Evolutionary conservation across 92 coral and sea anemone species (phyloP).

Genomic region (Porites evermanni): DNA sequence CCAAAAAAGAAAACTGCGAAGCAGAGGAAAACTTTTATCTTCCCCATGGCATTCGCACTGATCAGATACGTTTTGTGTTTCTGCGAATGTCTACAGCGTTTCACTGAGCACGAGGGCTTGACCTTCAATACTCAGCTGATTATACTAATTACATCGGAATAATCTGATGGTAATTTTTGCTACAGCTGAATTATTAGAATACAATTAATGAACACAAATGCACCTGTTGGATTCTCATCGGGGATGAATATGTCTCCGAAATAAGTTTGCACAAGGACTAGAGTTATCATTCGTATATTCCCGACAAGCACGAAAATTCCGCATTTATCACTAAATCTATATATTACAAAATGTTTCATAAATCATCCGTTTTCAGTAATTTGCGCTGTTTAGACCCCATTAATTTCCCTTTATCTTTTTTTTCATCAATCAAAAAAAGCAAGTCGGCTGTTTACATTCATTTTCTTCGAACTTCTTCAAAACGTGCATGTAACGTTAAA

Average conservation of each 20-base stretch:
- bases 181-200: background rate
- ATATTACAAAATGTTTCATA: background rate
- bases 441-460: no score
- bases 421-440: no score
- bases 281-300: background rate
- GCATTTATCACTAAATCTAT: background rate
- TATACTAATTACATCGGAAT: conserved; percentile 26
- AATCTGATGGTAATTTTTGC: background rate
- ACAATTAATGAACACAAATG: background rate
- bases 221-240: conserved; percentile 13
- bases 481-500: no score
- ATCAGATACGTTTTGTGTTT: background rate
- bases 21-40: background rate
- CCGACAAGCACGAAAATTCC: background rate
- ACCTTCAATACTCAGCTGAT: conserved; percentile 9
- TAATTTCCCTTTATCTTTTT: no score
- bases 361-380: background rate
- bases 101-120: background rate
- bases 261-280: background rate
- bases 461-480: no score
- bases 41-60: background rate
- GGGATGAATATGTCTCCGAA: background rate
- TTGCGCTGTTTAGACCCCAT: no score
- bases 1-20: background rate
- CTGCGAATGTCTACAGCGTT: background rate